Evolutionary conservation across 1,140 invertebrate species (phyloP).

Genomic region (Orchesella cincta): DNA sequence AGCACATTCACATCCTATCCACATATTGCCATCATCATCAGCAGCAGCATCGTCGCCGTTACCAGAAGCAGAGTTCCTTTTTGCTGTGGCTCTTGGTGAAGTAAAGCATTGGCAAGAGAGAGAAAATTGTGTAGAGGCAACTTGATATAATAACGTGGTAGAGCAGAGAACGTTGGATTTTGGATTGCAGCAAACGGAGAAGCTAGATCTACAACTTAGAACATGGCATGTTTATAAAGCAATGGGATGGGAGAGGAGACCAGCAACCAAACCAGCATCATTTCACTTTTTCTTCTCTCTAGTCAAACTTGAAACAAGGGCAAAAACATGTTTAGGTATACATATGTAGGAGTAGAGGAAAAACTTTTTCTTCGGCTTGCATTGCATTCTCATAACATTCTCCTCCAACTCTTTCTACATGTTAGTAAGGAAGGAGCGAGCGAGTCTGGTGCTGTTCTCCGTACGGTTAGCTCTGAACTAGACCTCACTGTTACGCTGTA

Average conservation of each 20-base stretch:
- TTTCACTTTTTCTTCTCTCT: background rate
- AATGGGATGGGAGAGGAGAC: background rate
- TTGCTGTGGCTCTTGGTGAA: background rate
- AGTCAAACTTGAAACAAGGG: too few relatives aligned
- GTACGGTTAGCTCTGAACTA: background rate
- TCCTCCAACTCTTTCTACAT: background rate
- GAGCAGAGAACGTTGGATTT: too few relatives aligned
- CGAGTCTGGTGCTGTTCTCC: background rate
- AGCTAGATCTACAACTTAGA: background rate
- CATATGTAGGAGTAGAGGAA: too few relatives aligned
- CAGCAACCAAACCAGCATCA: background rate
- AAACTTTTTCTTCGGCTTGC: too few relatives aligned
- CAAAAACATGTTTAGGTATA: too few relatives aligned
- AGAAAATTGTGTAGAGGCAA: background rate
- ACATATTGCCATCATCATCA: background rate
- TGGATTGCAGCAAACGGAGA: background rate
- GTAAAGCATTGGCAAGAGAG: background rate
- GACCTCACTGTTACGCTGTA: background rate
- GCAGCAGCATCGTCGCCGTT: background rate
- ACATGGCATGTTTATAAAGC: background rate
- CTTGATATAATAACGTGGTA: background rate
- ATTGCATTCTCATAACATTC: too few relatives aligned
- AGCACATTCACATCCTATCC: background rate
- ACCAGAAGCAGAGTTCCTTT: background rate
- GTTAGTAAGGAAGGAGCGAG: background rate